Conservation (phyloP, 2,113 vertebrate species). For the Mesembrinibis cayennensis region DNA sequence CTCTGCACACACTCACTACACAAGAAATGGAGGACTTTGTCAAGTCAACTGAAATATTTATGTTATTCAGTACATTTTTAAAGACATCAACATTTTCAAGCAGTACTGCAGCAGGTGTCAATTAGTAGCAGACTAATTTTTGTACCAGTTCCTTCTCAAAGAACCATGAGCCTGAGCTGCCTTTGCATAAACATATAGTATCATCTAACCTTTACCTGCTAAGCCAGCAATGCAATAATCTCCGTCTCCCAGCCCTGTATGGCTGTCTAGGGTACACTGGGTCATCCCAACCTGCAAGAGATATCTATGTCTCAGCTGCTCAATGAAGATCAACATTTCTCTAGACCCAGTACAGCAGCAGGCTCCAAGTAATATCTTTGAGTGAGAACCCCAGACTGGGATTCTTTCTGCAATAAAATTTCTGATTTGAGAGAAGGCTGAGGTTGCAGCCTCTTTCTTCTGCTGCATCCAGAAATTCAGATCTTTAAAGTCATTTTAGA, state of each 20-base stretch:
- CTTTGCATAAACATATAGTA: not conserved
- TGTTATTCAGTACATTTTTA: not conserved
- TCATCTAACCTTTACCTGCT: not conserved
- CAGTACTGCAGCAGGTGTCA: not conserved
- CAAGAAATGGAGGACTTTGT: not conserved
- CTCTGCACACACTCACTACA: not conserved
- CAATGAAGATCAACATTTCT: not conserved
- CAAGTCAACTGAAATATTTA: not conserved
- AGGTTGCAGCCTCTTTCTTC: not conserved
- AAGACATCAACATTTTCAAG: not conserved
- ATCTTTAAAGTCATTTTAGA: not conserved
- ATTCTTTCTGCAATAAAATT: not conserved
- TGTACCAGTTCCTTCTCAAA: not conserved
- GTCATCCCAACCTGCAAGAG: not conserved
- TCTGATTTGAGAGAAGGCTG: not conserved
- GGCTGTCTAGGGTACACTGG: not conserved
- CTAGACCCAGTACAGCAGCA: not conserved
- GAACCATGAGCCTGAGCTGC: not conserved
- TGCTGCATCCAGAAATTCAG: not conserved
- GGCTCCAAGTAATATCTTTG: not conserved
- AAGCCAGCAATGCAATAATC: not conserved
- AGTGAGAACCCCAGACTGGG: not conserved
- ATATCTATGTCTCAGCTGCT: not conserved
- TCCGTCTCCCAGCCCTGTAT: not conserved
- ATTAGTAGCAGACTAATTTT: not conserved